These are phyloP conservation scores for Orthosia cruda DNA, from an alignment of 2,888 invertebrate genomes.

Conservation along the genomic window DNA sequence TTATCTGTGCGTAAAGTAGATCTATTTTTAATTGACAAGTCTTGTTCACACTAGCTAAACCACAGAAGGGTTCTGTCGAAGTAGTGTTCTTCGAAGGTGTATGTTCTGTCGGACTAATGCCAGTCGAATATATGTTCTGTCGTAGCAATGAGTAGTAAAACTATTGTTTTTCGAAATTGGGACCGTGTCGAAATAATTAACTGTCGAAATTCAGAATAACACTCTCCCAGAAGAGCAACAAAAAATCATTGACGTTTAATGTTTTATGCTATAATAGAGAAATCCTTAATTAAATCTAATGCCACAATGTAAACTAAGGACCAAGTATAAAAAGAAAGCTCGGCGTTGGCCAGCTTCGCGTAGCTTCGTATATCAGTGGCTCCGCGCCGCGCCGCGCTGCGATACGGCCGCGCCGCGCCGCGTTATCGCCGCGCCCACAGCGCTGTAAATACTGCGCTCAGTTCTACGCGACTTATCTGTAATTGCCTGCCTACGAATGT, in stretches of 20 bases:
- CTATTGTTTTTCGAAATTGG: too few relatives aligned
- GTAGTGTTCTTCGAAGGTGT: too few relatives aligned
- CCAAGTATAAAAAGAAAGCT: conserved; percentile 67
- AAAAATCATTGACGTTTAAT: not conserved
- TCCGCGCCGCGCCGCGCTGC: conserved; percentile 2
- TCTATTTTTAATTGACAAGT: not conserved
- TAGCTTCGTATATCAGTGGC: conserved; percentile 20
- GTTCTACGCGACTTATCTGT: conserved; percentile 90
- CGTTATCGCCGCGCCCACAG: conserved; percentile 84
- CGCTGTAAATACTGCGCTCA: conserved; percentile 89
- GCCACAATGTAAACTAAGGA: conserved; percentile 20
- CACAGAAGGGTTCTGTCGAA: too few relatives aligned
- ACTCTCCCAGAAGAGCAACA: not conserved
- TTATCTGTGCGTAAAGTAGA: not conserved
- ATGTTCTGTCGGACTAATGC: too few relatives aligned
- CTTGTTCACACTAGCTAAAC: not conserved
- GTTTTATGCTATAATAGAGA: not conserved
- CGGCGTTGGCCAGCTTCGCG: conserved; percentile 25
- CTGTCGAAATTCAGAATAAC: too few relatives aligned
- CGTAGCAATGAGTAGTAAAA: too few relatives aligned
- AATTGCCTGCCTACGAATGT: conserved; percentile 91
- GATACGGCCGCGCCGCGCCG: conserved; percentile 60
- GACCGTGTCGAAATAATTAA: too few relatives aligned
- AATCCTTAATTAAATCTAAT: not conserved
- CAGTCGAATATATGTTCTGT: too few relatives aligned